phyloP scores from a whole-genome alignment of 2,113 vertebrate genomes.

The Embiotoca jacksoni region DNA sequence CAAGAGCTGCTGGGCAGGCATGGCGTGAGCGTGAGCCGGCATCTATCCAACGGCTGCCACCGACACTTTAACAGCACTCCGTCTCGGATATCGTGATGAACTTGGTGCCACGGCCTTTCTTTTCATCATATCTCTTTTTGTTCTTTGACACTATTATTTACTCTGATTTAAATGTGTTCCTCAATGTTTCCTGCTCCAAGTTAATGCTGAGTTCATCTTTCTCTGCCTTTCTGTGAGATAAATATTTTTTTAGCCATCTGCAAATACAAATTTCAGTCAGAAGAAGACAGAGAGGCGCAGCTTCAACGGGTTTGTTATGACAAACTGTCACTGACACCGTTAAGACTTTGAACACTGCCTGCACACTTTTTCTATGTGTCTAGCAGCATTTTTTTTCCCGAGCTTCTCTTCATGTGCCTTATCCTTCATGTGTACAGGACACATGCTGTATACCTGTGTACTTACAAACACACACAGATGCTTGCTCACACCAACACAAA shows the following conservation, averaged over 20 bases:
- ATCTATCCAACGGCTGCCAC: slow-evolving; percentile 49
- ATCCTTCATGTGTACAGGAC: slow-evolving; percentile 9
- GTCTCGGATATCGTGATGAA: slow-evolving; percentile 51
- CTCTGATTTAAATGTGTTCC: slow-evolving; percentile 45
- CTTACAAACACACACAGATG: slow-evolving; percentile 18
- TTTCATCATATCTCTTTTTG: slow-evolving; percentile 53
- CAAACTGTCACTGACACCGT: slow-evolving; percentile 63
- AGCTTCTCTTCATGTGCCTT: not conserved
- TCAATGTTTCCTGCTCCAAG: slow-evolving; percentile 28
- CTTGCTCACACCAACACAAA: slow-evolving; percentile 4
- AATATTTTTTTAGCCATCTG: slow-evolving; percentile 47
- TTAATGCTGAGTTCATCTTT: slow-evolving; percentile 47
- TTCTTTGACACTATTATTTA: slow-evolving; percentile 58
- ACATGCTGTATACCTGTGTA: slow-evolving; percentile 17
- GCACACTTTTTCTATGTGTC: slow-evolving; percentile 17
- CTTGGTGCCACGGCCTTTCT: slow-evolving; percentile 11
- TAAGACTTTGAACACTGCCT: slow-evolving; percentile 53
- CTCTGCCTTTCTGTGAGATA: slow-evolving; percentile 51
- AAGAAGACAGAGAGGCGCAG: slow-evolving; percentile 52
- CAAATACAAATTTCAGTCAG: slow-evolving; percentile 37
- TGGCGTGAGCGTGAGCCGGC: slow-evolving; percentile 18
- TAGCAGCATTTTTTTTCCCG: slow-evolving; percentile 21
- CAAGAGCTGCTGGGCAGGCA: slow-evolving; percentile 6
- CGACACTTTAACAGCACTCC: slow-evolving; percentile 33
- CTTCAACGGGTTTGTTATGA: slow-evolving; percentile 65